phyloP scores from a whole-genome alignment of 2,797 vertebrate species.

The Xiphorhynchus erythropygius region DNA sequence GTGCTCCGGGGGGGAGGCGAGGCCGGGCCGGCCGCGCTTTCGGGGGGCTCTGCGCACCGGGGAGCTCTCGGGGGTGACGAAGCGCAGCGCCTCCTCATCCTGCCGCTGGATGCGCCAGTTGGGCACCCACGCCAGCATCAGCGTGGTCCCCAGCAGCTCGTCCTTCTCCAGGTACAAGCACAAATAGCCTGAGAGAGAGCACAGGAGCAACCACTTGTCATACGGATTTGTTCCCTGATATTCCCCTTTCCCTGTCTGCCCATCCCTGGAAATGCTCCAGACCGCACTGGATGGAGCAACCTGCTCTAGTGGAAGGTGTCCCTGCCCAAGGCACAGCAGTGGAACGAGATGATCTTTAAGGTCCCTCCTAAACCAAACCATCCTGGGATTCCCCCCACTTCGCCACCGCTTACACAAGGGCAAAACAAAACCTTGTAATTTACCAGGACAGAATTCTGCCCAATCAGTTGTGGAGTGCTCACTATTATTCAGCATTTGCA shows the following conservation, averaged over 20 bases:
- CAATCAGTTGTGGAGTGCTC: background rate
- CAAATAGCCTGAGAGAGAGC: conserved; percentile 85
- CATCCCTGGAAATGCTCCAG: background rate
- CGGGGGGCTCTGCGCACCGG: conserved; percentile 87
- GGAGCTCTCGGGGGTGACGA: conserved; percentile 93
- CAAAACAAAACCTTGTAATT: background rate
- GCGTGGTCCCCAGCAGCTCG: conserved; percentile 88
- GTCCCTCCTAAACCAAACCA: background rate
- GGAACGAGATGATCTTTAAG: background rate
- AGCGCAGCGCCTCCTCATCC: conserved; percentile 94
- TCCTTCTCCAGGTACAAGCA: conserved; percentile 97
- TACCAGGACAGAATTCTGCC: background rate
- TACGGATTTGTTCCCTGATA: accelerated
- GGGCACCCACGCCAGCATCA: conserved; percentile 97
- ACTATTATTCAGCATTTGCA: background rate
- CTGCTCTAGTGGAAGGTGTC: background rate
- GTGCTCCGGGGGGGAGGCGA: conserved; percentile 42
- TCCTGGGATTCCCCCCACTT: accelerated
- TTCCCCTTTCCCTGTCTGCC: background rate
- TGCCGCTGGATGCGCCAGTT: conserved; percentile 95
- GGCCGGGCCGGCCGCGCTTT: conserved; percentile 67
- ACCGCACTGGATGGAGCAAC: background rate
- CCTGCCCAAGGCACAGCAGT: background rate
- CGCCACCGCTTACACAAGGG: background rate
- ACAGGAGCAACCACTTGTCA: background rate